phyloP scores from a whole-genome alignment of 2,797 vertebrate species.

The Premnoplex brunnescens region DNA sequence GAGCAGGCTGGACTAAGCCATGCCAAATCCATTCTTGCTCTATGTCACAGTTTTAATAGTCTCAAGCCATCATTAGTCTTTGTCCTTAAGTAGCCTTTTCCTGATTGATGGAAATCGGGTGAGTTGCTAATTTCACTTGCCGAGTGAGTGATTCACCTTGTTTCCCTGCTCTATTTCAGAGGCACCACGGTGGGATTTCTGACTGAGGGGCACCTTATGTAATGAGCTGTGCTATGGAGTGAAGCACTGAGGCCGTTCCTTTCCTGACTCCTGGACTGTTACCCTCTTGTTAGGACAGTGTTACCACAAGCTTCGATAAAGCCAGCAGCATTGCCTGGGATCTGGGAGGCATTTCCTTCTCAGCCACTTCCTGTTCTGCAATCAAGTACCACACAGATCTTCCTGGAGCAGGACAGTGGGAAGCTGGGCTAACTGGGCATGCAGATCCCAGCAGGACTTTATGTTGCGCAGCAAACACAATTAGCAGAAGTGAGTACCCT shows the following conservation, averaged over 20 bases:
- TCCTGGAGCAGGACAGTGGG: fast-evolving
- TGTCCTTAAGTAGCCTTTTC: background rate
- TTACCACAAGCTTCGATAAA: background rate
- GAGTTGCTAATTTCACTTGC: fast-evolving
- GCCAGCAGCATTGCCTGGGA: background rate
- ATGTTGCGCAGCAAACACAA: fast-evolving
- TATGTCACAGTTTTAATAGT: background rate
- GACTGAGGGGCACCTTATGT: background rate
- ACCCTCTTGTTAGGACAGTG: background rate
- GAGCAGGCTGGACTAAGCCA: background rate
- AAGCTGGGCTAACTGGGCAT: background rate
- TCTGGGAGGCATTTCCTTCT: background rate
- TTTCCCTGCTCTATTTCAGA: conserved; percentile 2
- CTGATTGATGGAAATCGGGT: background rate
- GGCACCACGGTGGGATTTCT: background rate
- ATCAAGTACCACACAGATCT: background rate
- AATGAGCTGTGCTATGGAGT: background rate
- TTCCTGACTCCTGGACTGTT: background rate
- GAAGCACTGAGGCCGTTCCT: background rate
- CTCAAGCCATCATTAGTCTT: background rate
- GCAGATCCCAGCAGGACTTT: background rate
- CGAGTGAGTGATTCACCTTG: background rate
- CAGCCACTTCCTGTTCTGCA: background rate
- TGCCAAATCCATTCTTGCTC: background rate
- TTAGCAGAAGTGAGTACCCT: background rate